Evolutionary conservation across 92 coral and sea anemone genomes (phyloP).

Genomic region (Actinostola sp.): DNA sequence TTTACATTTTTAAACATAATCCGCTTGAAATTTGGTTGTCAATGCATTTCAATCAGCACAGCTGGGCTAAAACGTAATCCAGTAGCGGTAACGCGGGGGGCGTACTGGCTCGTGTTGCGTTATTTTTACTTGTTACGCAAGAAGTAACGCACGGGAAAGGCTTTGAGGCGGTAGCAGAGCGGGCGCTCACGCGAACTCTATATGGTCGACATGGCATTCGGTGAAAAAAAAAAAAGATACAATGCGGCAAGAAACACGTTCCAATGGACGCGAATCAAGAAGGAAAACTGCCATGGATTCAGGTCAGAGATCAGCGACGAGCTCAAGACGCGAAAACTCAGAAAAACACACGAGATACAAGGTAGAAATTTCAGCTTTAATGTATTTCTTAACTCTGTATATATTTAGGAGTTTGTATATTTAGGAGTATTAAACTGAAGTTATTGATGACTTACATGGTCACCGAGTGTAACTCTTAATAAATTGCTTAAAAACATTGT

Average conservation of each 20-base stretch:
- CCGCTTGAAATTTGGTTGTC: too few species aligned
- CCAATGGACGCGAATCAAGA: neutral
- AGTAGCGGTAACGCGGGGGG: neutral
- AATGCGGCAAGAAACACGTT: conserved; percentile 10
- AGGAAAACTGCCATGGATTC: neutral
- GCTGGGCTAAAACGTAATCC: too few species aligned
- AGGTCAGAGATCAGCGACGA: neutral
- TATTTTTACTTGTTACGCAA: conserved; percentile 7
- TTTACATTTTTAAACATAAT: too few species aligned
- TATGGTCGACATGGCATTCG: conserved; percentile 35
- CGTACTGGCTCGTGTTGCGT: neutral
- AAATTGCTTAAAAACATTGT: too few species aligned
- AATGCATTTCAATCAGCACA: too few species aligned
- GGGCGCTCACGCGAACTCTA: conserved; percentile 14
- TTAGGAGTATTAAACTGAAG: too few species aligned
- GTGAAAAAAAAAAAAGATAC: conserved; percentile 37
- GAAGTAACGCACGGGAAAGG: neutral
- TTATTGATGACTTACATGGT: too few species aligned
- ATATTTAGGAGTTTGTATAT: too few species aligned
- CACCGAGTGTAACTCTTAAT: too few species aligned
- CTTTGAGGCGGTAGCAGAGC: neutral
- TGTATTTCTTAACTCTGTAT: too few species aligned
- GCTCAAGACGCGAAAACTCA: neutral
- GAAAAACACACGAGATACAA: neutral
- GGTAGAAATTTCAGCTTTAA: conserved; percentile 8